Base-by-base conservation (phyloP, 2,113 vertebrate genomes). In the Aviceda subcristata region DNA sequence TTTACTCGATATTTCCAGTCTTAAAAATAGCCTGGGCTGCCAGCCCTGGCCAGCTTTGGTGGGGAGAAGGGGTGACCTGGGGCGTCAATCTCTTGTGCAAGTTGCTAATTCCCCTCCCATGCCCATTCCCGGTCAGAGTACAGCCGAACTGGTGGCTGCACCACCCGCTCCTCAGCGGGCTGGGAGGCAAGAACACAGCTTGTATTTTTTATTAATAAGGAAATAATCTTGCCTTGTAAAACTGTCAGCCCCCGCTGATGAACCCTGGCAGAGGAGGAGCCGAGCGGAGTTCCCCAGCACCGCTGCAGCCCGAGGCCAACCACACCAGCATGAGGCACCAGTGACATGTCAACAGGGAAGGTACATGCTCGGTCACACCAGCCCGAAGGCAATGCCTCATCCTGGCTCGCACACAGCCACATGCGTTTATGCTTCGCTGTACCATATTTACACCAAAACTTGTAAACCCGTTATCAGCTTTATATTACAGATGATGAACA, bases 401-500 rank as follows among this genome's bases (percentile, higher is more conserved):
- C 11, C 34, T 6, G 1, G 17, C 72, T 89, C 8, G 21, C 32
- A 29, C 36, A 3, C 63, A 23, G 88, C 41, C 90, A 30, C 0
- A 3, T 12, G 55, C 55, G 13, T 41, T 8, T 63, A 15, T 26
- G 71, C 32, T 55, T 27, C 4, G 0, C 30, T 39, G 27, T 57
- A 59, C 66, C n/a, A 7, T 24, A 3, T 39, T 12, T 19, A 71
- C 46, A 34, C 50, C 50, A 43, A 45, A 55, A 11, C 53, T 45
- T 22, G 3, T 1, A 71, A 36, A 27, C 71, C 51, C 4, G 22
- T 19, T 38, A 74, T 32, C 68, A 71, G 50, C 62, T 50, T 23
- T 39, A 1, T 2, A 10, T 6, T 4, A n/a, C 0, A 2, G 46
- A 4, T 12, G 53, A 26, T 8, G 55, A 46, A 22, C 11, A 29